These are phyloP conservation scores for Tiaroga cobitis DNA, from an alignment of 2,797 vertebrate species.

Conservation along the genomic window DNA sequence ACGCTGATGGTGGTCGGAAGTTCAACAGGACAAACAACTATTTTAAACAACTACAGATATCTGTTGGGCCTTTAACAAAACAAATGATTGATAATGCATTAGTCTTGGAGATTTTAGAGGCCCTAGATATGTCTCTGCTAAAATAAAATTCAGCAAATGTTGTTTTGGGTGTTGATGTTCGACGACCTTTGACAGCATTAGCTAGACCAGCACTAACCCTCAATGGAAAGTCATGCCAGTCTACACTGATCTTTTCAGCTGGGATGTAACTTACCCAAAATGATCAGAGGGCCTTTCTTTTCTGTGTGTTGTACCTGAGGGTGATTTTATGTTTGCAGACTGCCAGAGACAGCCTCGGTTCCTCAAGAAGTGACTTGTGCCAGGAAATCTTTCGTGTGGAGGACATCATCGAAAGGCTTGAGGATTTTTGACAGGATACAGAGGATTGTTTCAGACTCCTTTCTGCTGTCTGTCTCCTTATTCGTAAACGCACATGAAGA, in stretches of 20 bases:
- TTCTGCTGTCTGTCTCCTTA: constrained; percentile 13
- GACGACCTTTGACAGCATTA: background rate
- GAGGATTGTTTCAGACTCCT: constrained; percentile 11
- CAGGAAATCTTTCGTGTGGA: background rate
- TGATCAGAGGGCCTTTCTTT: constrained; percentile 15
- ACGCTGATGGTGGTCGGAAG: background rate
- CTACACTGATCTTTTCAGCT: background rate
- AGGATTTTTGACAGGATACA: constrained; percentile 22
- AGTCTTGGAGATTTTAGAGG: background rate
- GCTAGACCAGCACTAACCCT: background rate
- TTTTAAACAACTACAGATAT: background rate
- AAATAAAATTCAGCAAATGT: background rate
- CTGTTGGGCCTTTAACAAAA: background rate
- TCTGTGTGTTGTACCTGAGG: background rate
- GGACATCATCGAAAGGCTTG: constrained; percentile 6
- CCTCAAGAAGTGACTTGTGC: background rate
- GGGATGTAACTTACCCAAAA: background rate
- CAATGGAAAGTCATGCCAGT: constrained; percentile 1
- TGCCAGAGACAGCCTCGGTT: constrained; percentile 4
- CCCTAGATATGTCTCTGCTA: background rate
- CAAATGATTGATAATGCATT: background rate
- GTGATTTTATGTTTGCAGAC: constrained; percentile 17
- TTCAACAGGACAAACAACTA: background rate
- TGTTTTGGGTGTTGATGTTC: background rate
- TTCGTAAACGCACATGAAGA: background rate